Base-by-base conservation (phyloP, 2,113 vertebrate genomes). In the Lasiurus cinereus region DNA sequence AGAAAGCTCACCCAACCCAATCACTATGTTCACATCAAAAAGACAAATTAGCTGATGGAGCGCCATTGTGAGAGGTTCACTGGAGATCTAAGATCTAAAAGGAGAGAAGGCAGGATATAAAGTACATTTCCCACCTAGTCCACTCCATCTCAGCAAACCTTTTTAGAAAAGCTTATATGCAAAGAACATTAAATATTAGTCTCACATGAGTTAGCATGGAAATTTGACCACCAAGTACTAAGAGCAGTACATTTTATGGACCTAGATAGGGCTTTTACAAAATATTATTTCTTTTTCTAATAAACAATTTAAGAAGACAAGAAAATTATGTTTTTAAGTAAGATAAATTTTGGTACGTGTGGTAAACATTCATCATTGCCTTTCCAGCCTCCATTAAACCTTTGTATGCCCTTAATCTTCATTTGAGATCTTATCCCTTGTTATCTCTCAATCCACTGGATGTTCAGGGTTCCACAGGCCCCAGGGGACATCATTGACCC, bases 151-250 rank as follows among this genome's bases (percentile, higher is more conserved):
- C 62, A 85, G 36, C 12, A 66, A 4, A 70, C 21, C 64, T 76
- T 72, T 84, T 82, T 27, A 83, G 54, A 62, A 93, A 93, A 31
- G 36, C 6, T 24, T 78, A 1, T 21, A 74, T 78, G 33, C 46
- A 29, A 59, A 93, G 48, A 59, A 91, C 64, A 43, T 73, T 82
- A 93, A 66, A 74, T 72, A 73, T 21, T 82, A 6, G 31, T 5
- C 7, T 83, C 56, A 54, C 0, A 46, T 10, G 48, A 48, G 22
- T 94, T 74, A 89, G 18, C 43, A 56, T 1, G 18, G 64, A 87
- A 88, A 96, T 46, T 6, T 69, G 43, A 94, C 78, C 83, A 83
- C 48, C 54, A 89, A 62, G 18, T 83, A 78, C 54, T 46, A 19
- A 91, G 33, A 95, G 79, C 0, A 13, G 4, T 59, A 59, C 62